Base-by-base conservation (phyloP, 2,113 vertebrate genomes). In the Tenebrosternarchus preto region DNA sequence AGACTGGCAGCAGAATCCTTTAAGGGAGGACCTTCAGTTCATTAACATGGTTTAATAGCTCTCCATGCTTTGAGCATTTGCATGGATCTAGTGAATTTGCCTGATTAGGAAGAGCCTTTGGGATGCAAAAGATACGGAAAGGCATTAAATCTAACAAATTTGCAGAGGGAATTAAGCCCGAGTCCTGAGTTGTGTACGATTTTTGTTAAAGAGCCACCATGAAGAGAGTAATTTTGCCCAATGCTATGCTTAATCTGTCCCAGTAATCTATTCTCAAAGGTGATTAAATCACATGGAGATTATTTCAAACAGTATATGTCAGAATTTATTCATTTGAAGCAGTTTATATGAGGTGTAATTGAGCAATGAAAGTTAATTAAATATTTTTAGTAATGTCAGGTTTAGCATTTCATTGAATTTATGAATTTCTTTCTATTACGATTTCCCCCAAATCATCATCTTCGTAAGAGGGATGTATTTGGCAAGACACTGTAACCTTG, bases 11-110 rank as follows among this genome's bases (percentile, higher is more conserved):
- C 31, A 12, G 16, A 57, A 73, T 84, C 27, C 50, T 73, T 81
- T 76, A 68, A 77, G 61, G 55, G 55, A 84, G 66, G 66, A 60
- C 78, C 66, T 66, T 77, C 31, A 73, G 39, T 74, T 84, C 78
- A 84, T 84, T 79, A 84, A 79, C 68, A 69, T 46, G 71, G 71
- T 71, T 79, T 79, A 75, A 75, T 75, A 71, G 59, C 43, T 20
- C 27, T 12, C 67, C 29, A 22, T 67, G 73, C 59, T 60, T 77
- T 63, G 69, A 22, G 60, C 73, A 80, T 80, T 80, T 61, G 73
- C 72, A 76, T 68, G 67, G 73, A 67, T 73, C 73, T 36, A 55
- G 67, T 60, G 29, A 76, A 68, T 76, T 36, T 63, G n/a, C 64
- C 29, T 27, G 59, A 82, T 79, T 59, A 72, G 33, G 19, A 39